Evolutionary conservation across 2,113 vertebrate species (phyloP).

Genomic region (Choloepus hoffmanni): DNA sequence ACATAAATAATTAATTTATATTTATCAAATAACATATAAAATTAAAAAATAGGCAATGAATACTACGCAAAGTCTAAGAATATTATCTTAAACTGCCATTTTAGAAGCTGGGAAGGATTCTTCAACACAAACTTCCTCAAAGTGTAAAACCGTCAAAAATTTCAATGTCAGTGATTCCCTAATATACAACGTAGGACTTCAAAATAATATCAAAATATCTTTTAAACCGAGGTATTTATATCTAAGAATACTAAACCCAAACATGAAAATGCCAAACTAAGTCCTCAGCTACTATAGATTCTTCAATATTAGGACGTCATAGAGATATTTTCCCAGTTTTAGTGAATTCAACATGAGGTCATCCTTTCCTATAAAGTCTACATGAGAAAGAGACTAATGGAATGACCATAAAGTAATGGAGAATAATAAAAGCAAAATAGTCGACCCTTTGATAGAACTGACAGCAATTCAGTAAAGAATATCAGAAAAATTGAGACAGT

Average conservation of each 20-base stretch:
- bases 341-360: background rate
- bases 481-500: background rate
- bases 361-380: background rate
- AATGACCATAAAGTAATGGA: background rate
- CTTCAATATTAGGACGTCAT: background rate
- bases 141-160: conserved; percentile 63
- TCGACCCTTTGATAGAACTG: background rate
- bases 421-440: background rate
- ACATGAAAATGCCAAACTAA: background rate
- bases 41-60: background rate
- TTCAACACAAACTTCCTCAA: conserved; percentile 42
- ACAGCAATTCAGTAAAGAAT: background rate
- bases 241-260: conserved; percentile 31
- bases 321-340: background rate
- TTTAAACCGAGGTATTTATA: conserved; percentile 46
- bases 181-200: conserved; percentile 48
- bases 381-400: background rate
- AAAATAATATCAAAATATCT: conserved; percentile 42
- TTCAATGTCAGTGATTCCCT: conserved; percentile 44
- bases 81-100: conserved; percentile 36
- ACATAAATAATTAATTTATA: background rate
- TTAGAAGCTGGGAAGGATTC: conserved; percentile 57
- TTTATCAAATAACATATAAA: conserved; percentile 51
- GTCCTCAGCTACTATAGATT: background rate
- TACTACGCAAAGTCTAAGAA: conserved; percentile 23